Conservation (phyloP, 1,140 invertebrate species). For the Pseudomyrmex dendroicus region DNA sequence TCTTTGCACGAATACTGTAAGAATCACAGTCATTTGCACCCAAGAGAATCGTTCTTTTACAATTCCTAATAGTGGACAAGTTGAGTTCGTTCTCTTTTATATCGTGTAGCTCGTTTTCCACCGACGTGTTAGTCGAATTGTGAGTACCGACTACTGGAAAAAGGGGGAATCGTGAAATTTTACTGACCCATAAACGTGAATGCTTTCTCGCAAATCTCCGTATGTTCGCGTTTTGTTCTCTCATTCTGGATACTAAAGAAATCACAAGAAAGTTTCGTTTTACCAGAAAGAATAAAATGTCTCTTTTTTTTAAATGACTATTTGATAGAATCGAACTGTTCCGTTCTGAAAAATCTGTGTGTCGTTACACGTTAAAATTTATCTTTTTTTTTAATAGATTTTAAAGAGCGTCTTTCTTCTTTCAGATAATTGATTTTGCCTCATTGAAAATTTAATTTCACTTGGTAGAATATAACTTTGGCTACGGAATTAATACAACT, state of each 20-base stretch:
- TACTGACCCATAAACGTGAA: slow-evolving; percentile 73
- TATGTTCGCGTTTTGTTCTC: slow-evolving; percentile 66
- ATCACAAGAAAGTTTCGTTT: slow-evolving; percentile 64
- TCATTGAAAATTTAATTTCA: no score
- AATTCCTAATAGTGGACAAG: slow-evolving; percentile 3
- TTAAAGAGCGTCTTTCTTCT: neutral
- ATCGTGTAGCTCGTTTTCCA: neutral
- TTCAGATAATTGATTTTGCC: neutral
- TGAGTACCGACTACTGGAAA: slow-evolving; percentile 25
- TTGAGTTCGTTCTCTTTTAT: slow-evolving; percentile 18
- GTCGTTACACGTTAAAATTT: slow-evolving; percentile 43
- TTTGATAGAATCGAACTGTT: slow-evolving; percentile 66
- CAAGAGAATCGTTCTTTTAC: neutral
- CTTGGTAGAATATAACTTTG: no score
- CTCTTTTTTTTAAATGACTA: slow-evolving; percentile 54
- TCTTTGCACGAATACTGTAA: no score
- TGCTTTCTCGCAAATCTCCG: slow-evolving; percentile 72
- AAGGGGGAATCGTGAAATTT: slow-evolving; percentile 74
- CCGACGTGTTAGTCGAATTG: slow-evolving; percentile 23
- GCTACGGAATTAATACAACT: neutral
- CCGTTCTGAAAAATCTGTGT: neutral
- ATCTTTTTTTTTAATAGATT: slow-evolving; percentile 10
- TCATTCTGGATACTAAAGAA: slow-evolving; percentile 31
- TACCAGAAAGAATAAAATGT: slow-evolving; percentile 19
- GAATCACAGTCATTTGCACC: neutral